phyloP scores from a whole-genome alignment of 1,140 invertebrate species.

The Samia ricini region DNA sequence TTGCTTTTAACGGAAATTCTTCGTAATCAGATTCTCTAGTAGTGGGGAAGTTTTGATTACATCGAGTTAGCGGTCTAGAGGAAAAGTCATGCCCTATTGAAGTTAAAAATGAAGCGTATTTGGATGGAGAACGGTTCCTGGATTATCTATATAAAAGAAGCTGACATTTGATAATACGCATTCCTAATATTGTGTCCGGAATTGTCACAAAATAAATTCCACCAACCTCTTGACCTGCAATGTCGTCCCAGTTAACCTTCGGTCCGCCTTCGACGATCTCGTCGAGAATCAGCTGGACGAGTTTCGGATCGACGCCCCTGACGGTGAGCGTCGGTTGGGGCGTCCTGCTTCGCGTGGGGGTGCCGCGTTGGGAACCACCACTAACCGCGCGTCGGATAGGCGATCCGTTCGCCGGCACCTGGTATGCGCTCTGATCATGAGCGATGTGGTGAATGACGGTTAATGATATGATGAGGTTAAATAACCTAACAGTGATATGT shows the following conservation, averaged over 20 bases:
- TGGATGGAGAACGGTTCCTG: no score
- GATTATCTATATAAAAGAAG: no score
- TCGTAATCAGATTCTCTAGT: no score
- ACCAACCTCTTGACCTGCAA: conserved; percentile 90
- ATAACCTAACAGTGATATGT: background rate
- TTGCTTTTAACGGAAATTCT: no score
- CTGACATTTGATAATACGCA: no score
- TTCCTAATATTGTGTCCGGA: no score
- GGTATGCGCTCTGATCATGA: conserved; percentile 31
- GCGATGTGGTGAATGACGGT: conserved; percentile 15
- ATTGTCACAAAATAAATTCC: background rate
- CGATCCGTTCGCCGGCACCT: conserved; percentile 75
- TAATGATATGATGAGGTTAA: conserved; percentile 16
- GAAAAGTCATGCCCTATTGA: no score
- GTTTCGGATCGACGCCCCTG: conserved; percentile 92
- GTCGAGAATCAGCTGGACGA: conserved; percentile 88
- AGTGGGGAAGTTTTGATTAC: no score
- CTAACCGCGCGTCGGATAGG: conserved; percentile 80
- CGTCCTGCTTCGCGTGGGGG: conserved; percentile 67
- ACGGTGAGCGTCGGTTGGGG: conserved; percentile 75
- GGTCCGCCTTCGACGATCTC: conserved; percentile 88
- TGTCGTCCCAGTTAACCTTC: conserved; percentile 94
- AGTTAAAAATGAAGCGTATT: no score
- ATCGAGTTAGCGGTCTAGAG: no score
- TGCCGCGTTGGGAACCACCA: conserved; percentile 60